phyloP scores from a whole-genome alignment of 2,113 vertebrate genomes.

The Sceloporus tristichus region DNA sequence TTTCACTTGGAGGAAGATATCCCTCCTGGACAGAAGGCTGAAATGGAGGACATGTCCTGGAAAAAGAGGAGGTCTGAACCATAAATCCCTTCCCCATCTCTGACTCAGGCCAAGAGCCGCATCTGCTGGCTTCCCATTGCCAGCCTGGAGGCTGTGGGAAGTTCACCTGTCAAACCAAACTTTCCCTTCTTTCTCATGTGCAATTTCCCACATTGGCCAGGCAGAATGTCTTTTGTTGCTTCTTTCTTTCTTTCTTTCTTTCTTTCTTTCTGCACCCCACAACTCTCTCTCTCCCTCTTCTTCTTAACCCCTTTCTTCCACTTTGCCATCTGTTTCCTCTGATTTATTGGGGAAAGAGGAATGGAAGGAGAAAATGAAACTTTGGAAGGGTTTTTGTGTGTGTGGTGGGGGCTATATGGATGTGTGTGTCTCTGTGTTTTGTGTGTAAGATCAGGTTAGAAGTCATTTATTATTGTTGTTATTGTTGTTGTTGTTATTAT shows the following conservation, averaged over 20 bases:
- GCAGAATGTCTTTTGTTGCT: slow-evolving; percentile 76
- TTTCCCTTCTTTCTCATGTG: slow-evolving; percentile 71
- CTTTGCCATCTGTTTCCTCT: slow-evolving; percentile 80
- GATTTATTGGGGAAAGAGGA: slow-evolving; percentile 70
- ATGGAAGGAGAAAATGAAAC: not conserved
- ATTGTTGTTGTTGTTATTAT: slow-evolving; percentile 82
- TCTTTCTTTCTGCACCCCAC: not conserved
- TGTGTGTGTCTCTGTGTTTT: slow-evolving; percentile 18
- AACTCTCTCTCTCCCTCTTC: not conserved
- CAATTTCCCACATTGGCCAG: slow-evolving; percentile 80
- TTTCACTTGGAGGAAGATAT: too few relatives aligned
- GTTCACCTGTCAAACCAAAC: slow-evolving; percentile 82
- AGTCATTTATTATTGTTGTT: slow-evolving; percentile 80
- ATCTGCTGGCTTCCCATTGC: slow-evolving; percentile 79
- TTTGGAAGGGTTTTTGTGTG: slow-evolving; percentile 37
- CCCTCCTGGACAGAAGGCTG: too few relatives aligned
- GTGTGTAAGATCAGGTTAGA: slow-evolving; percentile 80
- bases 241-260: slow-evolving; percentile 37
- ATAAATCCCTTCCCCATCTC: slow-evolving; percentile 44
- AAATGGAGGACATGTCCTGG: too few relatives aligned
- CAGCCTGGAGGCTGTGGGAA: slow-evolving; percentile 75
- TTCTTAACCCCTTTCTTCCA: slow-evolving; percentile 34
- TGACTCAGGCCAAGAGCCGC: slow-evolving; percentile 63
- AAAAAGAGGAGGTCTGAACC: not conserved
- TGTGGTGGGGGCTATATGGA: not conserved